Evolutionary conservation across 2,113 vertebrate species (phyloP), one percentile per base, ranked within the genome.

Genomic region (Hippocampus abdominalis): DNA sequence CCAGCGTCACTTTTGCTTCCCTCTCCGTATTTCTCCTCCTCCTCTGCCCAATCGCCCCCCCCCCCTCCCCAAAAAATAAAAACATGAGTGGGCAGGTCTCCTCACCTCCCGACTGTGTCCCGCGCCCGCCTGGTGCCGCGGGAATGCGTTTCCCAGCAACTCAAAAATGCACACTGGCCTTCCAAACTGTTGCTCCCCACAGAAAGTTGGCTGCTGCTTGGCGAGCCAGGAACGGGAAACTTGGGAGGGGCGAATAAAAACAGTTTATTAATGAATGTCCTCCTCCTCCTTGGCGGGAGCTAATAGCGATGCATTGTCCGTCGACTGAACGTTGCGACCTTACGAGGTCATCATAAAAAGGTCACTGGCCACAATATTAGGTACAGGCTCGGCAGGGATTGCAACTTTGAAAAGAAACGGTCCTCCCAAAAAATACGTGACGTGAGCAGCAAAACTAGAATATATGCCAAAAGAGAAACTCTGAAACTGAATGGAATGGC

Each of bases 171-270:
- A 40, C 25, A 21, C 21, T 13, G 61, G 61, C 21, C 8, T 59
- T 29, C 23, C 23, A 57, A 57, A 57, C 23, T 4, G n/a, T 56
- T 20, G 57, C 27, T 60, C 27, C 27, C 25, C 53, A 20, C 48
- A 49, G 4, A 48, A 23, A 23, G 53, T 23, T 77, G 76, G 68
- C 67, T 54, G 75, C 20, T 29, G 10, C 60, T n/a, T n/a, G 16
- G 23, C 48, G 36, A 78, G 77, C 88, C 88, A 91, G 77, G 89
- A 79, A 80, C 57, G 77, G 56, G 2, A 15, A 64, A 27, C 25
- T 51, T 68, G 32, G 64, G 51, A 23, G 51, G 53, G 53, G 53
- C n/a, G 53, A 4, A 16, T 15, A 29, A 71, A 72, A 61, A 48
- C 53, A 9, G 15, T 48, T 66, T 16, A 27, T 88, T 88, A 90